A percentile compares a stretch with the other conserved stretches of the same genome.
Evolutionary conservation across 1,140 invertebrate genomes (phyloP).

Genomic region (Sitobion miscanthi): DNA sequence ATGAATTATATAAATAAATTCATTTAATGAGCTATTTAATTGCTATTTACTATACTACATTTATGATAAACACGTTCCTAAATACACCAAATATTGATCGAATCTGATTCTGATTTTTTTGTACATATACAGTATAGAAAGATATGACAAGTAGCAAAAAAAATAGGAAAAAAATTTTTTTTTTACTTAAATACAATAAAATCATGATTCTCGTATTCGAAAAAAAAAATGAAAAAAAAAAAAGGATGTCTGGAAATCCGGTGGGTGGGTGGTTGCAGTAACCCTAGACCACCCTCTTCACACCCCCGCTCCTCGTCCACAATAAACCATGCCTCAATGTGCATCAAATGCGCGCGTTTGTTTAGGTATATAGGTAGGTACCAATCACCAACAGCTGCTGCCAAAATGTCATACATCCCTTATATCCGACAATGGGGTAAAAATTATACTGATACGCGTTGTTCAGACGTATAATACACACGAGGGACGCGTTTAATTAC

Average conservation of each 20-base stretch:
- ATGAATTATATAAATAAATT: neutral
- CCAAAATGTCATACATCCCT: neutral
- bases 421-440: neutral
- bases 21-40: neutral
- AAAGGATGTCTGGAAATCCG: neutral
- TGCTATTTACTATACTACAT: neutral
- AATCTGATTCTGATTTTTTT: neutral
- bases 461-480: neutral
- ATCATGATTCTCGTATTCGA: neutral
- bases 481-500: slow-evolving; percentile 15
- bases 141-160: neutral
- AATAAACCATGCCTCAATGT: neutral
- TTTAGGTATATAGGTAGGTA: neutral
- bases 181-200: neutral
- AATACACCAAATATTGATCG: neutral
- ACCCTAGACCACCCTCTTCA: neutral
- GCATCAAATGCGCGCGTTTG: neutral
- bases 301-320: neutral
- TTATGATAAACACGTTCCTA: neutral
- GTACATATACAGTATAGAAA: neutral
- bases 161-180: neutral
- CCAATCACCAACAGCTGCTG: neutral
- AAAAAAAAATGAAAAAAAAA: neutral
- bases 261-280: neutral
- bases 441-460: slow-evolving; percentile 5